Evolutionary conservation across 2,797 vertebrate species (phyloP).

Genomic region (Centropyge bicolor): DNA sequence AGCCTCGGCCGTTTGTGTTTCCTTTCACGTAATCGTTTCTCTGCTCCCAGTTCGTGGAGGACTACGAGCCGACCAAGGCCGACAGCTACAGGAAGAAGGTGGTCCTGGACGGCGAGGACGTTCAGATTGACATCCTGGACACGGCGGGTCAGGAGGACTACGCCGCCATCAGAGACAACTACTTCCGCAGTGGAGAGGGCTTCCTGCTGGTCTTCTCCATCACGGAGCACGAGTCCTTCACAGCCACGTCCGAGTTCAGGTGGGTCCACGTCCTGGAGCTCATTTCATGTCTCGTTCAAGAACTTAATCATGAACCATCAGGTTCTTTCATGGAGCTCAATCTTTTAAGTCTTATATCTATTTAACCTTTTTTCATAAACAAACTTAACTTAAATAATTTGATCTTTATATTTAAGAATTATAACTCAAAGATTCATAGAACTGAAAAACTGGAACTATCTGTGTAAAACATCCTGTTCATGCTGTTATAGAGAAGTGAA

Average conservation of each 20-base stretch:
- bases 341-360: too few species aligned
- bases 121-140: conserved; percentile 98
- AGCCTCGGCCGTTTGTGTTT: neutral
- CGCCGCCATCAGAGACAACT: conserved; percentile 97
- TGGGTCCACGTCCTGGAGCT: neutral
- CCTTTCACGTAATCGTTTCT: neutral
- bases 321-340: too few species aligned
- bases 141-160: conserved; percentile 99
- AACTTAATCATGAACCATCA: too few species aligned
- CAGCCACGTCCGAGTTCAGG: conserved; percentile 94
- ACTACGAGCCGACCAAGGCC: conserved; percentile 98
- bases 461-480: too few species aligned
- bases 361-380: too few species aligned
- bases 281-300: too few species aligned
- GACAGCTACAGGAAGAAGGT: conserved; percentile 99
- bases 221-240: conserved; percentile 95
- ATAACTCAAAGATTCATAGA: too few species aligned
- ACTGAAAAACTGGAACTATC: too few species aligned
- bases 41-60: conserved; percentile 93
- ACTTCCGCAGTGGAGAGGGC: conserved; percentile 97
- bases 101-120: conserved; percentile 95
- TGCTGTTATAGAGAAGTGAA: too few species aligned
- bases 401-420: too few species aligned
- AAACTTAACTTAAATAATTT: too few species aligned
- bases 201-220: conserved; percentile 98